Percentiles rank a stretch among this genome's conserved stretches.
Evolutionary conservation across 1,140 invertebrate genomes (phyloP).

Genomic region (Polypedilum vanderplanki): DNA sequence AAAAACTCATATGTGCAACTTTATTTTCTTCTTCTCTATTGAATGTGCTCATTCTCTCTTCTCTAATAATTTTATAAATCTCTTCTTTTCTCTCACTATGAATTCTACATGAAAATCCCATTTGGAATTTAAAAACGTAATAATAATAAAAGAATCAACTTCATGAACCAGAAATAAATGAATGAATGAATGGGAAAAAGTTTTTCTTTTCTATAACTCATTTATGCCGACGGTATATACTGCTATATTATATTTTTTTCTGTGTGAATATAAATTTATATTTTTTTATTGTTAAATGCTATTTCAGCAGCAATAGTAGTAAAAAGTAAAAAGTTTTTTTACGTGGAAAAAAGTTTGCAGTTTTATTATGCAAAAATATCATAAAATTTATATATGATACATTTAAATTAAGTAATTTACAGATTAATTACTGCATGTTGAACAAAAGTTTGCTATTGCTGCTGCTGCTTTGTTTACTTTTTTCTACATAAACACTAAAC

Average conservation of each 20-base stretch:
- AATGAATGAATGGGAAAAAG: conserved; percentile 23
- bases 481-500: not conserved
- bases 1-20: not conserved
- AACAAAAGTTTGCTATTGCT: not conserved
- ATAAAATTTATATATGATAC: conserved; percentile 15
- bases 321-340: too few relatives aligned
- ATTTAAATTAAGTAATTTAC: conserved; percentile 28
- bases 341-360: too few relatives aligned
- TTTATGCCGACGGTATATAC: too few relatives aligned
- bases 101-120: conserved; percentile 10
- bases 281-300: too few relatives aligned
- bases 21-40: not conserved
- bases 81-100: not conserved
- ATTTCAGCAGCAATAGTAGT: too few relatives aligned
- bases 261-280: too few relatives aligned
- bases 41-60: too few relatives aligned
- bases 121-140: not conserved
- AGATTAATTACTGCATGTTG: conserved; percentile 29
- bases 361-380: too few relatives aligned
- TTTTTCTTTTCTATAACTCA: not conserved
- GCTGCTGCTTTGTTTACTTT: conserved; percentile 4
- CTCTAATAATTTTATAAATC: not conserved
- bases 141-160: not conserved
- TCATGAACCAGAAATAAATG: conserved; percentile 24
- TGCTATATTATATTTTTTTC: too few relatives aligned